Percentiles rank a stretch among this genome's conserved stretches.
phyloP scores from a whole-genome alignment of 2,888 invertebrate genomes.

The Eumacrocentrus americanus region DNA sequence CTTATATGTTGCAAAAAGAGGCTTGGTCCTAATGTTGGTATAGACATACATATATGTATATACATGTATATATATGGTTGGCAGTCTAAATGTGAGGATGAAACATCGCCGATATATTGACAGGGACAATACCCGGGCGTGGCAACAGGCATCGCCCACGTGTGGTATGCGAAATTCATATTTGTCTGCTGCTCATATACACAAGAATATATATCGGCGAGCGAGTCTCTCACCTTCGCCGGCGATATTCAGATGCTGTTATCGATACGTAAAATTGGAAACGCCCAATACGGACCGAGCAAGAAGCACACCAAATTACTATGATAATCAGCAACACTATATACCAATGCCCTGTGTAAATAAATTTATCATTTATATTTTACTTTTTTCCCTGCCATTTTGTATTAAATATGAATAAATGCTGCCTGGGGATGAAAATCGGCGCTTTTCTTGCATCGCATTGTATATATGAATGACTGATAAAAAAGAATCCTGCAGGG shows the following conservation, averaged over 20 bases:
- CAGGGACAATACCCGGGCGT: slow-evolving; percentile 44
- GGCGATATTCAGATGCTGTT: slow-evolving; percentile 39
- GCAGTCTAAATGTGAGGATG: slow-evolving; percentile 24
- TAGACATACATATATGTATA: too few relatives aligned
- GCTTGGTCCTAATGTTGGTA: too few relatives aligned
- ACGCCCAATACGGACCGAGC: slow-evolving; percentile 24
- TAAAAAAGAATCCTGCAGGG: too few relatives aligned
- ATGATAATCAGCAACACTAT: too few relatives aligned
- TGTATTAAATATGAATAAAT: too few relatives aligned
- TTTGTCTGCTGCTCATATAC: slow-evolving; percentile 13
- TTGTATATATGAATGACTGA: too few relatives aligned
- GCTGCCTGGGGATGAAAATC: too few relatives aligned
- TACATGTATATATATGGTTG: slow-evolving; percentile 16
- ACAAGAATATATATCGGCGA: slow-evolving; percentile 29
- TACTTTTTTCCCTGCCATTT: too few relatives aligned
- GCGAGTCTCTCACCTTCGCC: slow-evolving; percentile 31
- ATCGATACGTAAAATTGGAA: slow-evolving; percentile 42
- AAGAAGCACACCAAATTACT: too few relatives aligned
- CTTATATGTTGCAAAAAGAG: too few relatives aligned
- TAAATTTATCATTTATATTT: neutral
- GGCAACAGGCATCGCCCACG: slow-evolving; percentile 37
- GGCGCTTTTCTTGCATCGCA: too few relatives aligned
- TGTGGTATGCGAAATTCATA: slow-evolving; percentile 23
- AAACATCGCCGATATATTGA: slow-evolving; percentile 40
- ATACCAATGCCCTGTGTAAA: too few relatives aligned